phyloP scores from a whole-genome alignment of 1,140 invertebrate species.

The Melipona quadrifasciata region DNA sequence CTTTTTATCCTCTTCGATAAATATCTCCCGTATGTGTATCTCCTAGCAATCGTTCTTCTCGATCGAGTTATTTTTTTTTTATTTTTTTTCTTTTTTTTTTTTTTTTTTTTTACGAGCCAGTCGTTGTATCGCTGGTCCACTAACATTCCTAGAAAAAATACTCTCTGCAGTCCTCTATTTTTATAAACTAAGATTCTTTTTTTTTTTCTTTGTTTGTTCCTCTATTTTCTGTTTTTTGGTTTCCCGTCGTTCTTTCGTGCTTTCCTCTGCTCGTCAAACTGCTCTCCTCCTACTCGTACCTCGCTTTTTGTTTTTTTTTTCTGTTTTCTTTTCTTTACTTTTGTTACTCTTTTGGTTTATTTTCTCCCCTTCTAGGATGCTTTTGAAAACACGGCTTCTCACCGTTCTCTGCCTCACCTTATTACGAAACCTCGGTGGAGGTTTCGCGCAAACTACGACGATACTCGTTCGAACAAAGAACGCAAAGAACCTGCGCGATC shows the following conservation, averaged over 20 bases:
- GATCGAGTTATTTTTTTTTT: background rate
- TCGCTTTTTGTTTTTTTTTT: background rate
- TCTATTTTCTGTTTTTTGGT: conserved; percentile 31
- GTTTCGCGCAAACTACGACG: background rate
- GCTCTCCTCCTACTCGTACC: background rate
- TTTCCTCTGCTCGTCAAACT: background rate
- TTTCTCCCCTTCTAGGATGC: background rate
- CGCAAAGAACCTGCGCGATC: background rate
- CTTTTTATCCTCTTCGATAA: conserved; percentile 37
- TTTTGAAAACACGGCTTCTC: background rate
- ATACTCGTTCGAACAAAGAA: background rate
- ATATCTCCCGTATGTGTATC: conserved; percentile 6
- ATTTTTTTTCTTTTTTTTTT: conserved; percentile 6
- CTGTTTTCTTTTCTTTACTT: background rate
- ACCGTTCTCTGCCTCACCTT: background rate
- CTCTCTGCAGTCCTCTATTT: conserved; percentile 47
- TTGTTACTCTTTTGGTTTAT: background rate
- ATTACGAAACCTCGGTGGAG: background rate
- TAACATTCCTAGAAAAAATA: conserved; percentile 69
- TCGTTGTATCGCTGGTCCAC: conserved; percentile 64
- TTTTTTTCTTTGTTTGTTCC: conserved; percentile 29
- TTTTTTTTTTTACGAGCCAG: too few relatives aligned
- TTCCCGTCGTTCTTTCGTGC: conserved; percentile 6
- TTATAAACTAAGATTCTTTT: conserved; percentile 30
- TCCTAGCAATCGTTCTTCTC: conserved; percentile 14